These are phyloP conservation scores for Drosophila suzukii DNA, from an alignment of 1,140 invertebrate species.

Conservation along the genomic window DNA sequence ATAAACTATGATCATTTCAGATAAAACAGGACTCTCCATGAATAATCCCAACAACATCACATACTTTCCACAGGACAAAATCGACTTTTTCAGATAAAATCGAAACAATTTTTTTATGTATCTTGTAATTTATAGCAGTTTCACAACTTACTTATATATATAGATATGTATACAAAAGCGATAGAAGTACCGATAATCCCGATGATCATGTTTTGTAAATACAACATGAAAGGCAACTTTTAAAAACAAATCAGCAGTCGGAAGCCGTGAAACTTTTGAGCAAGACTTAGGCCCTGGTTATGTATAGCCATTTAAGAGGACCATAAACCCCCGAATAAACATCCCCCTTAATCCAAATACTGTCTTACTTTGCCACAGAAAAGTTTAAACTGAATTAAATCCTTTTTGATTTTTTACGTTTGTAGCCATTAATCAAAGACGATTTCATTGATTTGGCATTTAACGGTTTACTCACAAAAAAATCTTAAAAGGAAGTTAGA, in stretches of 20 bases:
- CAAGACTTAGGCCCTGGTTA: constrained; percentile 59
- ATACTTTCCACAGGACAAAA: constrained; percentile 12
- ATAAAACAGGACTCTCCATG: constrained; percentile 22
- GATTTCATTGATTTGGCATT: constrained; percentile 28
- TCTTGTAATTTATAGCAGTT: constrained; percentile 56
- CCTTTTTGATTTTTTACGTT: constrained; percentile 39
- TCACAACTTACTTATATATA: constrained; percentile 39
- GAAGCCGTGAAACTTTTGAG: constrained; percentile 37
- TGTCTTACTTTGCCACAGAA: constrained; percentile 1
- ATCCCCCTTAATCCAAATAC: constrained; percentile 5
- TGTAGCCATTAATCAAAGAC: constrained; percentile 5
- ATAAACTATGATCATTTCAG: constrained; percentile 44
- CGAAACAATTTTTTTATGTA: constrained; percentile 49
- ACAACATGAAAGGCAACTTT: constrained; percentile 39
- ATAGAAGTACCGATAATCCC: constrained; percentile 32
- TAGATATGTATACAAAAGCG: constrained; percentile 32
- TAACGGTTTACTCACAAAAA: constrained; percentile 25
- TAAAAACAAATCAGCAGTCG: constrained; percentile 32
- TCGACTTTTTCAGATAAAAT: constrained; percentile 24
- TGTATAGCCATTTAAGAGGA: constrained; percentile 34
- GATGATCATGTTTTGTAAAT: constrained; percentile 57
- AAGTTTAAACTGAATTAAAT: constrained; percentile 7
- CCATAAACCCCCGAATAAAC: constrained; percentile 10
- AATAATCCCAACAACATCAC: constrained; percentile 9
- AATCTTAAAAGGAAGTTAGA: constrained; percentile 5